These are phyloP conservation scores for Maniola hyperantus DNA, from an alignment of 2,888 invertebrate species.

Conservation along the genomic window DNA sequence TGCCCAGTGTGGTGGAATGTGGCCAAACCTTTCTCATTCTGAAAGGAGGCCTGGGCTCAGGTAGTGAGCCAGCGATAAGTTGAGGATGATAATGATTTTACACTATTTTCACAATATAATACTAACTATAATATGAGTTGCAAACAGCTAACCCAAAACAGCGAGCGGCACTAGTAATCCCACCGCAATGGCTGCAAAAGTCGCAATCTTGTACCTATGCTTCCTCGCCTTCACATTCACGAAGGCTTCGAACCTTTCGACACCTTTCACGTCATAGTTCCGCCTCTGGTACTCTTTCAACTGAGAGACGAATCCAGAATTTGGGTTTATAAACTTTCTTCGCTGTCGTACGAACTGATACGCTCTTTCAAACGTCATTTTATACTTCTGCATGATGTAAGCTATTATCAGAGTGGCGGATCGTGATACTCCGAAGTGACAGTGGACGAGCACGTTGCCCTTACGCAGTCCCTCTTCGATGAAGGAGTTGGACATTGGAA, in stretches of 20 bases:
- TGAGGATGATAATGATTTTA: no score
- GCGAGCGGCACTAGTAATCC: constrained; percentile 66
- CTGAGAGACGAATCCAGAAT: constrained; percentile 97
- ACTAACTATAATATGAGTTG: constrained; percentile 21
- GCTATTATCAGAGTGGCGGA: constrained; percentile 98
- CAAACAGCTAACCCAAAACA: constrained; percentile 57
- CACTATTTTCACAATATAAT: constrained; percentile 21
- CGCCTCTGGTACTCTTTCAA: constrained; percentile 85
- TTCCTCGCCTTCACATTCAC: constrained; percentile 67
- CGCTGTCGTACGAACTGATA: constrained; percentile 93
- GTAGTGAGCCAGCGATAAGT: no score
- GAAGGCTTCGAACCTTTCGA: constrained; percentile 65
- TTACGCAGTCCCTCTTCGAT: constrained; percentile 84
- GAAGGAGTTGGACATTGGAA: constrained; percentile 76
- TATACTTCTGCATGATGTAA: constrained; percentile 95
- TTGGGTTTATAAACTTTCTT: constrained; percentile 95
- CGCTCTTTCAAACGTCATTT: constrained; percentile 92
- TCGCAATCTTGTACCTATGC: constrained; percentile 70
- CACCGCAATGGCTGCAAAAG: constrained; percentile 62
- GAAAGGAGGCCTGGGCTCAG: no score
- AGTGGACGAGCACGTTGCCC: constrained; percentile 92
- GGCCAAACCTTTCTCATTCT: no score
- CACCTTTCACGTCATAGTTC: constrained; percentile 65
- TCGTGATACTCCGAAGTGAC: constrained; percentile 97
- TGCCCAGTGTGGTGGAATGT: no score